Evolutionary conservation across 1,140 invertebrate species (phyloP).

Genomic region (Zeugodacus cucurbitae): DNA sequence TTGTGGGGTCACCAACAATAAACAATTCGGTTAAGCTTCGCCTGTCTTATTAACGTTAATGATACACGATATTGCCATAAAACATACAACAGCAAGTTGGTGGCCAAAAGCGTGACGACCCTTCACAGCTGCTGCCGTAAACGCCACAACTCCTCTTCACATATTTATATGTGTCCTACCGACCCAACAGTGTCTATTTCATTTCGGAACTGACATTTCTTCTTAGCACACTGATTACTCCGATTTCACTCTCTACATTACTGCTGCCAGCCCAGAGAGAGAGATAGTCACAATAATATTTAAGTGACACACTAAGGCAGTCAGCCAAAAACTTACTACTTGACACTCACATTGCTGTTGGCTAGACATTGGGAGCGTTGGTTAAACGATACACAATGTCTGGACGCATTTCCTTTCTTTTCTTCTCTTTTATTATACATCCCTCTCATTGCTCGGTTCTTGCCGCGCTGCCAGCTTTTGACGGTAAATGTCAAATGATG

Average conservation of each 20-base stretch:
- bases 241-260: background rate
- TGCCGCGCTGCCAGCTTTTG: background rate
- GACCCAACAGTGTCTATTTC: background rate
- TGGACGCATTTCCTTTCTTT: background rate
- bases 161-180: background rate
- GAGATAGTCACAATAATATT: slow-evolving; percentile 1
- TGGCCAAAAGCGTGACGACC: background rate
- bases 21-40: slow-evolving; percentile 34
- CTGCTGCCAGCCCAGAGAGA: background rate
- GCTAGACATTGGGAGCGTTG: background rate
- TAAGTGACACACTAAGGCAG: slow-evolving; percentile 31
- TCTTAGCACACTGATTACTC: background rate
- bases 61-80: background rate
- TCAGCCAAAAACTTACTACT: background rate
- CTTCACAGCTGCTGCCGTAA: background rate
- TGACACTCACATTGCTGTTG: background rate
- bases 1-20: slow-evolving; percentile 11
- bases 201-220: background rate
- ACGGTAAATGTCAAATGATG: slow-evolving; percentile 23
- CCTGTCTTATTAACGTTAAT: slow-evolving; percentile 35
- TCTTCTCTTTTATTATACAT: background rate
- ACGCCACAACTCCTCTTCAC: background rate
- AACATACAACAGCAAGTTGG: background rate
- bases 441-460: background rate
- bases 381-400: background rate